phyloP scores from a whole-genome alignment of 2,113 vertebrate species.

The Lepus europaeus region DNA sequence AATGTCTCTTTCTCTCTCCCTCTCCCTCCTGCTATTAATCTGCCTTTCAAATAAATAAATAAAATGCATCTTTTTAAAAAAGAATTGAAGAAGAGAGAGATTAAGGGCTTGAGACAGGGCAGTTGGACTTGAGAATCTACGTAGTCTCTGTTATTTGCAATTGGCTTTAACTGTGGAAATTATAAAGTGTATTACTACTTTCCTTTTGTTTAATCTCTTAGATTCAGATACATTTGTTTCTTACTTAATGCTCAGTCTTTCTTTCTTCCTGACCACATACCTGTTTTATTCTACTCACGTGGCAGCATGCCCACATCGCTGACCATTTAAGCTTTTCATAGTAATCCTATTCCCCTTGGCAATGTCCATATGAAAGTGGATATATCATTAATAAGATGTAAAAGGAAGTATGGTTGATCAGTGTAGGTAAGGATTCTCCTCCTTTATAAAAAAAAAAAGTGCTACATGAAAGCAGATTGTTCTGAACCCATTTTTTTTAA shows the following conservation, averaged over 20 bases:
- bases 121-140: slow-evolving; percentile 39
- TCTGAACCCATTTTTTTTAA: no score
- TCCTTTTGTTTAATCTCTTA: slow-evolving; percentile 3
- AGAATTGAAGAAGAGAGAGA: background rate
- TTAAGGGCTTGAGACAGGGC: background rate
- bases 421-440: background rate
- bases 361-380: background rate
- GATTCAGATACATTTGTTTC: background rate
- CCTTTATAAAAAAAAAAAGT: background rate
- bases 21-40: no score
- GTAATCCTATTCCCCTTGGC: background rate
- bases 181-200: background rate
- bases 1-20: no score
- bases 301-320: no score
- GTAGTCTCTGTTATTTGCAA: background rate
- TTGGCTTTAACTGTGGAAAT: background rate
- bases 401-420: background rate
- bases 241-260: background rate
- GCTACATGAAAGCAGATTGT: background rate
- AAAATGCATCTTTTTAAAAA: no score
- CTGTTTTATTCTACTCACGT: background rate
- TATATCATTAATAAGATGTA: background rate
- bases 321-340: background rate
- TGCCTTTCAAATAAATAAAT: no score
- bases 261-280: background rate